These are phyloP conservation scores for Urocolius indicus DNA, from an alignment of 2,113 vertebrate genomes.

Conservation along the genomic window DNA sequence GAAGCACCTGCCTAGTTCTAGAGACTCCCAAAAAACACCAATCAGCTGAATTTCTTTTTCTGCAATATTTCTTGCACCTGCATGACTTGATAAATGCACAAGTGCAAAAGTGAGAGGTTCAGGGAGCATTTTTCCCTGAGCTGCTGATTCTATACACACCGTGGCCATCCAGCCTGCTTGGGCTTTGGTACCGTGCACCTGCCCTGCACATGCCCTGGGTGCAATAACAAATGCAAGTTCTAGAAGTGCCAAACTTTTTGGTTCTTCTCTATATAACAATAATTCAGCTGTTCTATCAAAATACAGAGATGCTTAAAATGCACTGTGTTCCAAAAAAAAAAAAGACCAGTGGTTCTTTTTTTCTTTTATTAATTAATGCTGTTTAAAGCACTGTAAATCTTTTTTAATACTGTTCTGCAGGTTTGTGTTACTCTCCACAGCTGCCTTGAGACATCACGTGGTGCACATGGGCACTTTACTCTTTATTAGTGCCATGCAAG, in stretches of 20 bases:
- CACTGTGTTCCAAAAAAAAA: constrained; percentile 42
- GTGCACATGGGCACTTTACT: not conserved
- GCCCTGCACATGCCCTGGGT: constrained; percentile 38
- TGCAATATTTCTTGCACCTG: constrained; percentile 22
- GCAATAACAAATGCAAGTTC: constrained; percentile 68
- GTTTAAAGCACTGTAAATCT: constrained; percentile 43
- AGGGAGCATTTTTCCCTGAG: not conserved
- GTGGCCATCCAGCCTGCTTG: not conserved
- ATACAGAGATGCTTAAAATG: constrained; percentile 53
- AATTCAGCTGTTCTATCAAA: constrained; percentile 14
- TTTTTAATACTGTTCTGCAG: not conserved
- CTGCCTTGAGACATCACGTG: constrained; percentile 61
- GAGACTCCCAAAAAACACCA: not conserved
- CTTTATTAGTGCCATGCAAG: not conserved
- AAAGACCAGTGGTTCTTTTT: not conserved
- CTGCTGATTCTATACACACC: constrained; percentile 15
- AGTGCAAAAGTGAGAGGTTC: not conserved
- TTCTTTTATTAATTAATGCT: not conserved
- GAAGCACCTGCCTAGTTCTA: not conserved
- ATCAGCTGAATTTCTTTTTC: not conserved
- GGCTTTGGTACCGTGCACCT: not conserved
- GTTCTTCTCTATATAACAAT: constrained; percentile 27
- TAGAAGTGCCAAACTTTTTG: constrained; percentile 75
- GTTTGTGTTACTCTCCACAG: constrained; percentile 59
- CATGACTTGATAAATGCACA: not conserved